A percentile compares a stretch with the other conserved stretches of the same genome.
Conservation (phyloP, 1,140 invertebrate species). For the Archegozetes longisetosus region DNA sequence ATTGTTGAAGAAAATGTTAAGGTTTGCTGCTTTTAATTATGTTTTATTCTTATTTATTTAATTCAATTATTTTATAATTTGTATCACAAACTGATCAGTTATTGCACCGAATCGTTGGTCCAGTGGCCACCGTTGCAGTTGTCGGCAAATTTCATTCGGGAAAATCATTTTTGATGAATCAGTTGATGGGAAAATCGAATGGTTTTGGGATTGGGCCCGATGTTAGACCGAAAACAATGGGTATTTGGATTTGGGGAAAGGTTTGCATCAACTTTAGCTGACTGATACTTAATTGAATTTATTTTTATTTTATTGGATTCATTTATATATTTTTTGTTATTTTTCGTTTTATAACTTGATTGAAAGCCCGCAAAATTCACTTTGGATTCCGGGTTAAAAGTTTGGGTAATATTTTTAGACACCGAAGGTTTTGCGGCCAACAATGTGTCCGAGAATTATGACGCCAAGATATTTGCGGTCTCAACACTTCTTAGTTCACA, state of each 20-base stretch:
- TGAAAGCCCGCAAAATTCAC: constrained; percentile 15
- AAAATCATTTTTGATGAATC: constrained; percentile 23
- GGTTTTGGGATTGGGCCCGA: constrained; percentile 22
- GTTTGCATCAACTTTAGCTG: constrained; percentile 11
- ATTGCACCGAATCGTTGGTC: constrained; percentile 13
- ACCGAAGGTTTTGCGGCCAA: constrained; percentile 23
- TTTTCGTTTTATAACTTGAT: constrained; percentile 5
- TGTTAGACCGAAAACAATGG: constrained; percentile 22
- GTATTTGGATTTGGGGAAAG: constrained; percentile 24
- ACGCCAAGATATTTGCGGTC: constrained; percentile 23
- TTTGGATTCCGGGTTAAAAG: background rate
- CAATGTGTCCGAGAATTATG: constrained; percentile 22
- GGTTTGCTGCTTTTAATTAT: constrained; percentile 5
- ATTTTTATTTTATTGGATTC: constrained; percentile 6
- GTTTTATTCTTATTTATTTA: too few relatives aligned
- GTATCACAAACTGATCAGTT: too few relatives aligned
- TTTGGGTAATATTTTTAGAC: constrained; percentile 19
- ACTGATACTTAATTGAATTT: background rate
- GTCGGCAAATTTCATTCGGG: constrained; percentile 24
- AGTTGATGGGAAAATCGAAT: constrained; percentile 21
- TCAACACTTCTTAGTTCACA: constrained; percentile 20
- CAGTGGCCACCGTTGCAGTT: constrained; percentile 20
- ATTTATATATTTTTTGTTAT: constrained; percentile 5
- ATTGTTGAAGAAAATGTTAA: constrained; percentile 20
- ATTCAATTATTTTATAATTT: too few relatives aligned